A percentile compares a stretch with the other conserved stretches of the same genome.
Conservation (phyloP, 2,888 invertebrate genomes). For the Mallateleia sp. region DNA sequence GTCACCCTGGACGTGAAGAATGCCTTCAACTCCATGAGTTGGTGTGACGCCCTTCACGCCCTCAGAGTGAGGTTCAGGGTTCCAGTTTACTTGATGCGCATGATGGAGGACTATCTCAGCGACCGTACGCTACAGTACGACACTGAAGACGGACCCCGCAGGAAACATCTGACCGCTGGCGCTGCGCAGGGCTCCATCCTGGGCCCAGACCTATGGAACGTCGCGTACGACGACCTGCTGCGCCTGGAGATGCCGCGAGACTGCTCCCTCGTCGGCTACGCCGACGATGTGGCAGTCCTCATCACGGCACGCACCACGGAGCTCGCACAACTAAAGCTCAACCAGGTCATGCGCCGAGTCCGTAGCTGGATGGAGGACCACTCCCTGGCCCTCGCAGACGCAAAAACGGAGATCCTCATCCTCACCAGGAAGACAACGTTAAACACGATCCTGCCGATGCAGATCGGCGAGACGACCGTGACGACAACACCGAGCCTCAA, state of each 20-base stretch:
- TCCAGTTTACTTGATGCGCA: slow-evolving; percentile 55
- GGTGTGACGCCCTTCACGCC: slow-evolving; percentile 61
- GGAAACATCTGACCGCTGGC: slow-evolving; percentile 59
- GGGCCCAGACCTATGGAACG: slow-evolving; percentile 78
- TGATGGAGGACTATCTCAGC: slow-evolving; percentile 66
- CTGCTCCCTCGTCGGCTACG: slow-evolving; percentile 60
- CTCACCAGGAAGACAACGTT: too few species aligned
- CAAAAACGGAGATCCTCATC: too few species aligned
- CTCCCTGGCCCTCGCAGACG: too few species aligned
- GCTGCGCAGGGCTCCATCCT: slow-evolving; percentile 74
- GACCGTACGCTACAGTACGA: slow-evolving; percentile 59
- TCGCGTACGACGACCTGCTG: slow-evolving; percentile 73
- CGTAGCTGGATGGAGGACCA: slow-evolving; percentile 65
- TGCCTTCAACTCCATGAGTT: slow-evolving; percentile 54
- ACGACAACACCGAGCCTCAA: too few species aligned
- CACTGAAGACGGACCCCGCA: slow-evolving; percentile 47
- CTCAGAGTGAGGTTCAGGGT: slow-evolving; percentile 49
- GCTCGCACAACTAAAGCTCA: slow-evolving; percentile 42
- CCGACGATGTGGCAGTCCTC: slow-evolving; percentile 69
- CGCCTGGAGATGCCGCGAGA: slow-evolving; percentile 56
- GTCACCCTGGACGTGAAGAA: slow-evolving; percentile 49
- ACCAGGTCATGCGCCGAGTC: slow-evolving; percentile 55
- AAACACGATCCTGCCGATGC: too few species aligned
- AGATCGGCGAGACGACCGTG: too few species aligned
- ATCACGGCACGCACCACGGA: slow-evolving; percentile 44